Conservation (phyloP, 1,140 invertebrate species). For the Spodoptera litura region DNA sequence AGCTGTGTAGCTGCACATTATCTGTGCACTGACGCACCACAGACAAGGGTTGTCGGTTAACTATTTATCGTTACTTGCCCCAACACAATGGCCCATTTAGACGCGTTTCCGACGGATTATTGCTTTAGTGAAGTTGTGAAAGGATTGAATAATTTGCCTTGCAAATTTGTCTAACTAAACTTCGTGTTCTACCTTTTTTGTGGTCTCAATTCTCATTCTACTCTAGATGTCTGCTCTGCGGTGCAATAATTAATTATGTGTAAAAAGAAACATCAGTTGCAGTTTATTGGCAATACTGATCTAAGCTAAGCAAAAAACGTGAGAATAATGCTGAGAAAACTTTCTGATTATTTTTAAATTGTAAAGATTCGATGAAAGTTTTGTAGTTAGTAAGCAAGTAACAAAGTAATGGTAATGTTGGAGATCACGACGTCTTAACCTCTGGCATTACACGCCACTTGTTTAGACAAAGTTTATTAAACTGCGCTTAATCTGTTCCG, state of each 20-base stretch:
- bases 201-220: constrained; percentile 8
- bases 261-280: constrained; percentile 35
- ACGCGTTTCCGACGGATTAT: constrained; percentile 34
- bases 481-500: constrained; percentile 33
- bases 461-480: constrained; percentile 38
- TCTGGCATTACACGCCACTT: constrained; percentile 22
- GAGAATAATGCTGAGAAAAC: constrained; percentile 23
- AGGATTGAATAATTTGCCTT: not conserved
- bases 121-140: constrained; percentile 5
- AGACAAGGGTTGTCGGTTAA: constrained; percentile 15
- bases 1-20: constrained; percentile 14
- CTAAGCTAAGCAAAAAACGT: constrained; percentile 27
- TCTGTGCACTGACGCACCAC: constrained; percentile 39
- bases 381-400: constrained; percentile 27
- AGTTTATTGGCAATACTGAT: constrained; percentile 27
- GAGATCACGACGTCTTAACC: constrained; percentile 31
- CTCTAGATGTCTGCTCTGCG: not conserved
- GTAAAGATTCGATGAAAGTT: constrained; percentile 43
- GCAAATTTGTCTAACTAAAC: not conserved
- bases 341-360: constrained; percentile 46
- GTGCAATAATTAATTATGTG: constrained; percentile 25
- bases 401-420: constrained; percentile 17
- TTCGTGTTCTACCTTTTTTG: constrained; percentile 4
- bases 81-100: constrained; percentile 28
- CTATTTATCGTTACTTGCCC: constrained; percentile 16